phyloP scores from a whole-genome alignment of 2,797 vertebrate genomes.

The Pseudotriccus pelzelni region DNA sequence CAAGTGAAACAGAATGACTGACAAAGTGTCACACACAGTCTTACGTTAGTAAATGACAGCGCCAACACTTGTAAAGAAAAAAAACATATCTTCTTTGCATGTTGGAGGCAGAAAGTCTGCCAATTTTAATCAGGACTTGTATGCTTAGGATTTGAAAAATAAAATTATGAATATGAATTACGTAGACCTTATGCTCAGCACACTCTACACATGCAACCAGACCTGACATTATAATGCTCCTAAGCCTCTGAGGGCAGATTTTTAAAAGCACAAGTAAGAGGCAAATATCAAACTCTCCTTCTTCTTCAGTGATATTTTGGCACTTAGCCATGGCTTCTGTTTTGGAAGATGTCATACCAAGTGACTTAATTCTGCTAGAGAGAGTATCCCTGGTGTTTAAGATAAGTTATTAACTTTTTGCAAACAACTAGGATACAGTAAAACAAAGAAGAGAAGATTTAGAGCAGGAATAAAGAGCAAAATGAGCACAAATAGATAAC shows the following conservation, averaged over 20 bases:
- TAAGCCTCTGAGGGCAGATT: not conserved
- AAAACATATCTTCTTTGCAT: not conserved
- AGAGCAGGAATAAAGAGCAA: not conserved
- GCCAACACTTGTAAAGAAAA: not conserved
- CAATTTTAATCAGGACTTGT: not conserved
- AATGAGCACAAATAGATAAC: constrained; percentile 2
- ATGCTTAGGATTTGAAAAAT: not conserved
- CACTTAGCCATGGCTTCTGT: not conserved
- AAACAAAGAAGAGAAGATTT: not conserved
- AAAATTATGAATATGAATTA: constrained; percentile 6
- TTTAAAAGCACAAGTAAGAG: not conserved
- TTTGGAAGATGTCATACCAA: not conserved
- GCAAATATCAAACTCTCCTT: not conserved
- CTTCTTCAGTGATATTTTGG: not conserved
- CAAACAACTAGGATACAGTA: not conserved
- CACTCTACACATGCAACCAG: not conserved
- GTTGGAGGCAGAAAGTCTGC: not conserved
- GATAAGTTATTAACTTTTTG: not conserved
- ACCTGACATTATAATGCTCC: not conserved
- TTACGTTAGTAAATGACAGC: not conserved
- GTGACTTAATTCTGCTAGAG: not conserved
- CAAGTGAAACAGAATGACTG: not conserved
- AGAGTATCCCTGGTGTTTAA: not conserved
- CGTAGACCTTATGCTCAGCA: not conserved
- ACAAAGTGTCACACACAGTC: not conserved